Base-by-base conservation (phyloP, 2,888 invertebrate genomes). In the Hydriomena furcata region DNA sequence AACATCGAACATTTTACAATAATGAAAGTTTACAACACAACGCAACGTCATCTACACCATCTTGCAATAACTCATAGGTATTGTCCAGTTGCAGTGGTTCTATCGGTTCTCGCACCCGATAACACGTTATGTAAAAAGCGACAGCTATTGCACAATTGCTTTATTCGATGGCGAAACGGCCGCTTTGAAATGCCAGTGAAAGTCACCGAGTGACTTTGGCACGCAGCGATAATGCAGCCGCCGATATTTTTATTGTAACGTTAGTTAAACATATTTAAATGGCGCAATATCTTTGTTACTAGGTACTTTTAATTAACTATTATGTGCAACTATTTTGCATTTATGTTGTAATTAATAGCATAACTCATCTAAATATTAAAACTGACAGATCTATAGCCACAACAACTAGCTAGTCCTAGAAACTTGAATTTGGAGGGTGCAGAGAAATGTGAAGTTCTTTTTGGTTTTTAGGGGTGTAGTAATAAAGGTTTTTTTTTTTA, bases 101-200 rank as follows among this genome's bases (percentile, higher is more conserved):
- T 68, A 70, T 67, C 60, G 63, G 60, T 63, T 61, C 52, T 61
- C 40, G 48, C 44, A 60, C 61, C 65, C 60, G 60, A 60, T 62
- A 63, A 61, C 65, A 56, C 53, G 81, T 89, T 89, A 88, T 84
- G 83, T 88, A 89, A 90, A 85, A 84, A 84, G 82, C 83, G 82
- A 80, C 84, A 84, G 82, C 79, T 74, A 75, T 90, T 90, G 81
- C 89, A 89, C 88, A 89, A 90, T 85, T 77, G 73, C 81, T 82
- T 80, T 79, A 85, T 83, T 80, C 79, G 85, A 85, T 83, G 88
- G 83, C 84, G 89, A 89, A 89, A 89, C 84, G 77, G 76, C 73
- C 79, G 80, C 79, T 78, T 79, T 79, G 77, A 81, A 83, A 84
- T 84, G 84, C 75, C 84, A 82, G 89, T 86, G 89, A 90, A 90